Percentiles rank a stretch among this genome's conserved stretches.
Conservation (phyloP, 2,113 vertebrate genomes). For the Menura novaehollandiae region DNA sequence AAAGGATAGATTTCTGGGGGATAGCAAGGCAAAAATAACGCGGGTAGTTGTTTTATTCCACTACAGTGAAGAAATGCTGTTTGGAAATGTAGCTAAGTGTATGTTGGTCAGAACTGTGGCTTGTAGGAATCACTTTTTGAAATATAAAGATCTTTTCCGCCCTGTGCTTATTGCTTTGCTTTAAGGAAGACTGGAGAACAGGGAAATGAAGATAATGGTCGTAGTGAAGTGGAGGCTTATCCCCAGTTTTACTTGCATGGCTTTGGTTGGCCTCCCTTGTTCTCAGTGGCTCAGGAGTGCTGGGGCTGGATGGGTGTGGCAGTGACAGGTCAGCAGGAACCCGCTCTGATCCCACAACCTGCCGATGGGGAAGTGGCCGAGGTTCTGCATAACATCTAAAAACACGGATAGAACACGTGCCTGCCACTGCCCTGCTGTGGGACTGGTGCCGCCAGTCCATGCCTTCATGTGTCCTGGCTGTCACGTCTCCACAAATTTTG, state of each 20-base stretch:
- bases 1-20: not conserved
- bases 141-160: not conserved
- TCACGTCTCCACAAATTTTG: accelerated
- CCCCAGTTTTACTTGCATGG: accelerated
- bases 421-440: not conserved
- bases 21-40: not conserved
- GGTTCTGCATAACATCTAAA: not conserved
- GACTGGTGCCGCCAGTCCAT: not conserved
- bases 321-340: not conserved
- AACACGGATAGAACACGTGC: accelerated
- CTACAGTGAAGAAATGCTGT: not conserved
- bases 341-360: accelerated
- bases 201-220: not conserved
- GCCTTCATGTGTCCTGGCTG: not conserved
- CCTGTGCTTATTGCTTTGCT: not conserved
- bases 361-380: accelerated
- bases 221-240: not conserved
- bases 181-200: not conserved
- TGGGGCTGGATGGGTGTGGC: accelerated
- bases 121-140: not conserved
- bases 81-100: not conserved
- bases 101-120: not conserved
- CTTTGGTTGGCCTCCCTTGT: accelerated
- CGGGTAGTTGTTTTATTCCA: not conserved
- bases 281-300: not conserved